These are phyloP conservation scores for Zaprionus camerounensis DNA, from an alignment of 1,140 invertebrate species.

Conservation along the genomic window DNA sequence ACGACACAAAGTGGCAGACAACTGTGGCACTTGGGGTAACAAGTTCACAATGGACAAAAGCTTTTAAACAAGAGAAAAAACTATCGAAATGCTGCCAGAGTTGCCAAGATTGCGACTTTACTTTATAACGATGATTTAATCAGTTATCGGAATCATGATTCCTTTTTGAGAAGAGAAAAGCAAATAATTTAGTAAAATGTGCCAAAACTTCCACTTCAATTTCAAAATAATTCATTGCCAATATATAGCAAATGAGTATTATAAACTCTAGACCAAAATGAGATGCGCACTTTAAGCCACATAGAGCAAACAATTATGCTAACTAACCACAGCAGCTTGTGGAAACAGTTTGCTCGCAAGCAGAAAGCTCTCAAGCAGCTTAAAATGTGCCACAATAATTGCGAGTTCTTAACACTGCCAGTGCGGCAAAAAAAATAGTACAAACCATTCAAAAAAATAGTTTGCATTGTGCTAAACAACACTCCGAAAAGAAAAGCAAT, in stretches of 20 bases:
- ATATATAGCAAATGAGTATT: not conserved
- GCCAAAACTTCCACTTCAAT: no score
- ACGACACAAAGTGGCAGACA: slow-evolving; percentile 1
- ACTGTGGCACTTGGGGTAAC: slow-evolving; percentile 3
- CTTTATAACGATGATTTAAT: slow-evolving; percentile 34
- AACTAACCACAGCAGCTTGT: slow-evolving; percentile 33
- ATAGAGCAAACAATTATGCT: slow-evolving; percentile 9
- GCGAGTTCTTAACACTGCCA: slow-evolving; percentile 40
- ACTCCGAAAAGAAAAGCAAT: slow-evolving; percentile 32
- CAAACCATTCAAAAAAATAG: slow-evolving; percentile 4
- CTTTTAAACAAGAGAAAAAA: slow-evolving; percentile 1
- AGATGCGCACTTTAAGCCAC: not conserved
- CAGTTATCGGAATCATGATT: slow-evolving; percentile 9
- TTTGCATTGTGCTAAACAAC: slow-evolving; percentile 47
- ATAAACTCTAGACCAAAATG: not conserved
- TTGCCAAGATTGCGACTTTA: slow-evolving; percentile 5
- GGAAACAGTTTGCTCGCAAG: slow-evolving; percentile 2
- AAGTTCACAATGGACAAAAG: slow-evolving; percentile 24
- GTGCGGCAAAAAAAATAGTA: slow-evolving; percentile 5
- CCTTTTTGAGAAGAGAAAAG: not conserved
- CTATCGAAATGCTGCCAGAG: slow-evolving; percentile 19
- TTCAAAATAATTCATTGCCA: not conserved
- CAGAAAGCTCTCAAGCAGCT: slow-evolving; percentile 27
- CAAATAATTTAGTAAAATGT: no score
- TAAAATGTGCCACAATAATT: slow-evolving; percentile 34